Conservation (phyloP, 2,113 vertebrate genomes). For the Sinocyclocheilus grahami region DNA sequence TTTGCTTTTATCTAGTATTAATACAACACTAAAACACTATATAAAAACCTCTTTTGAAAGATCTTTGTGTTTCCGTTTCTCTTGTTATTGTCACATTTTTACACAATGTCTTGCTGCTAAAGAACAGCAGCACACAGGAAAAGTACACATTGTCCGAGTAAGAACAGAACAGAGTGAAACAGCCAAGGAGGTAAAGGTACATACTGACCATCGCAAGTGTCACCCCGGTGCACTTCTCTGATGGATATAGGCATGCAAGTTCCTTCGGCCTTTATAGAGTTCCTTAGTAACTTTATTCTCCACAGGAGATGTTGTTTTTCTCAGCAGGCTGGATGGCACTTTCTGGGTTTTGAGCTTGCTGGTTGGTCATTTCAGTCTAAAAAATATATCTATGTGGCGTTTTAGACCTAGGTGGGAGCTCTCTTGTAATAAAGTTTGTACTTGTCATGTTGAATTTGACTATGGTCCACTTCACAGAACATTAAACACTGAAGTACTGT, state of each 20-base stretch:
- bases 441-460: not conserved
- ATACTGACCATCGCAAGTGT: conserved; percentile 36
- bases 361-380: not conserved
- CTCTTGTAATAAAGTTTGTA: not conserved
- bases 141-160: not conserved
- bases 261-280: not conserved
- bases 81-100: not conserved
- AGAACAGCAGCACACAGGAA: conserved; percentile 1
- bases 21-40: not conserved
- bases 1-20: not conserved
- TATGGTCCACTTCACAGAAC: conserved; percentile 2
- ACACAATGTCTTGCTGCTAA: not conserved
- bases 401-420: not conserved
- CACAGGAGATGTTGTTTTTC: conserved; percentile 19
- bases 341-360: too few species aligned
- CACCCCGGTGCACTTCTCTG: conserved; percentile 35
- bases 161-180: conserved; percentile 26
- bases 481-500: not conserved
- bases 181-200: conserved; percentile 32
- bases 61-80: not conserved
- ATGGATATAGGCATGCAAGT: conserved; percentile 39
- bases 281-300: conserved; percentile 16
- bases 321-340: not conserved
- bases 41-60: not conserved
- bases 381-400: not conserved